Evolutionary conservation across 2,888 invertebrate species (phyloP), one percentile per base, ranked within the genome.

Genomic region (Prosapia bicincta): DNA sequence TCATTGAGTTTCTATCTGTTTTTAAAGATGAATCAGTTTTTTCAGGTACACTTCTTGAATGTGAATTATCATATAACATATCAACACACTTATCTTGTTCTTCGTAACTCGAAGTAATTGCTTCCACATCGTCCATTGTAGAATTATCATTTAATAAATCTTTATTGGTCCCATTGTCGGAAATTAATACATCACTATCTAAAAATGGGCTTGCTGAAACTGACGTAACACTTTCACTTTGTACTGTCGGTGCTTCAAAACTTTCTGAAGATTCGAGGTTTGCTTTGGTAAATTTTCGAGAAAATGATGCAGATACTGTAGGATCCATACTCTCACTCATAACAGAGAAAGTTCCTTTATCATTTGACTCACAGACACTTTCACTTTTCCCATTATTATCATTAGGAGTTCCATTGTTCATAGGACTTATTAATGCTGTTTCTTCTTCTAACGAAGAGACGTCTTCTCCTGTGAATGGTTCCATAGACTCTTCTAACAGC

Each of bases 391-490:
- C 23, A 25, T 71, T 71, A 13, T 43, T 26, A 13, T 32, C 32
- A 30, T 77, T 75, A 3, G 74, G 74, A 15, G 70, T 69, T 6
- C 75, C 75, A 28, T 77, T 75, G 54, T 72, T 74, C 69, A 72
- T 72, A n/a, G 74, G 77, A 66, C 74, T 77, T 10, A 74, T 69
- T 10, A 77, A 66, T 20, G 71, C 72, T 6, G 72, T 75, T 30
- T 77, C 77, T 43, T 77, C 75, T 26, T 76, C 78, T 13, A 76
- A 69, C n/a, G 78, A 78, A n/a, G 77, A 77, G 20, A 77, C 75
- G 28, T 77, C 75, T 32, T 78, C 73, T n/a, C 76, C 75, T 15
- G 77, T 76, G 72, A 72, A 77, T 13, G 73, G 77, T 68, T 78
- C 74, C 71, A 71, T 71, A 13, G 74, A 75, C 66, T 79, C 78